Evolutionary conservation across 2,797 vertebrate genomes (phyloP).

Genomic region (Typhlichthys subterraneus): DNA sequence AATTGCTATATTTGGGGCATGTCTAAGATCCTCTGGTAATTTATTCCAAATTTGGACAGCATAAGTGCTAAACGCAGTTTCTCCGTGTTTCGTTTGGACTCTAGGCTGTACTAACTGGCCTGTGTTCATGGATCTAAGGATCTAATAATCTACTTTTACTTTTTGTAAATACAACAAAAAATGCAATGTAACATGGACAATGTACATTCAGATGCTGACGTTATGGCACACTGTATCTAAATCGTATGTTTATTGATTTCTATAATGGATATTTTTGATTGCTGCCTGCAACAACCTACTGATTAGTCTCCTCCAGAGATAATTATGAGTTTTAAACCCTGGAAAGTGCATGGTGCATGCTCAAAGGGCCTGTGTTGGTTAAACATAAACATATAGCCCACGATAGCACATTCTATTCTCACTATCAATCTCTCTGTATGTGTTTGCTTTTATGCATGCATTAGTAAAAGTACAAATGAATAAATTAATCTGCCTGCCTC

Average conservation of each 20-base stretch:
- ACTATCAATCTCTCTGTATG: neutral
- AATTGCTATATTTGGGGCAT: no score
- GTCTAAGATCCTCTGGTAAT: no score
- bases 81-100: no score
- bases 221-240: slow-evolving; percentile 8
- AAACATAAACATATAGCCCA: neutral
- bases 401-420: no score
- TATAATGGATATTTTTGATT: slow-evolving; percentile 51
- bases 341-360: slow-evolving; percentile 51
- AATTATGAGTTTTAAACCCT: slow-evolving; percentile 63
- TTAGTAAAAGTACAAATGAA: neutral
- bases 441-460: neutral
- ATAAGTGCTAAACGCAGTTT: no score
- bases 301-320: slow-evolving; percentile 69
- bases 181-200: no score
- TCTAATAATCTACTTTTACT: no score
- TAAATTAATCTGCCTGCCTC: neutral
- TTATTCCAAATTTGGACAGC: no score
- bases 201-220: no score
- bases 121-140: no score
- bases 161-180: no score
- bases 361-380: slow-evolving; percentile 31
- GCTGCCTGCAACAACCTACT: slow-evolving; percentile 55
- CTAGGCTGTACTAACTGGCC: no score
- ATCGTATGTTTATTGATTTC: slow-evolving; percentile 53